phyloP scores from a whole-genome alignment of 2,113 vertebrate genomes.

The Pan troglodytes region DNA sequence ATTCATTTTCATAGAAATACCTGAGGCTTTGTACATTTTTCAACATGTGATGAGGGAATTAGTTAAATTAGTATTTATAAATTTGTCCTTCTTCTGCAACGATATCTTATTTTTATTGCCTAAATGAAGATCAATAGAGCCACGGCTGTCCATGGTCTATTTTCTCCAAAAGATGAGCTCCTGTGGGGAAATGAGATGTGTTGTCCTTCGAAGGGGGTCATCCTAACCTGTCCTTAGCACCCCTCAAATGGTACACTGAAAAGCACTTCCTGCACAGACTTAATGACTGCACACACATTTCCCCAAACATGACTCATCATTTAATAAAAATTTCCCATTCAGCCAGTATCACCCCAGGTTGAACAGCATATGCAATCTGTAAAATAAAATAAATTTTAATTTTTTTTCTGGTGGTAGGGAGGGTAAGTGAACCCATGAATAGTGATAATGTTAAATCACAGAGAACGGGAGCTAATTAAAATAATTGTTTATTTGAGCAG shows the following conservation, averaged over 20 bases:
- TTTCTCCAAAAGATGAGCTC: neutral
- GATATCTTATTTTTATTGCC: neutral
- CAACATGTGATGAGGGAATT: neutral
- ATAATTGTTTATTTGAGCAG: neutral
- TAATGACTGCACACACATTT: neutral
- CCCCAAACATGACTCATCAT: neutral
- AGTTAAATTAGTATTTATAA: neutral
- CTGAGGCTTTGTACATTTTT: neutral
- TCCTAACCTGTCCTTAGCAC: neutral
- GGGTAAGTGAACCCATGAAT: neutral
- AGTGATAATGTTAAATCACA: neutral
- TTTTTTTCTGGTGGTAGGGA: neutral
- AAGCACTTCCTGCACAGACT: neutral
- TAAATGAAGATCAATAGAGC: neutral
- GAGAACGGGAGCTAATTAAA: neutral
- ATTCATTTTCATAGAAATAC: neutral
- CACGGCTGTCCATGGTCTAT: neutral
- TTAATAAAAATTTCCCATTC: neutral
- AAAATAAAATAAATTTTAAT: neutral
- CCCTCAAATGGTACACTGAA: fast-evolving
- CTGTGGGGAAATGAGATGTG: neutral
- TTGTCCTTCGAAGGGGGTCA: neutral
- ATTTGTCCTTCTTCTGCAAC: neutral
- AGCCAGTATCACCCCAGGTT: neutral
- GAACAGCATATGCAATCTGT: neutral